Conservation (phyloP, 2,113 vertebrate genomes). For the Polypterus senegalus region DNA sequence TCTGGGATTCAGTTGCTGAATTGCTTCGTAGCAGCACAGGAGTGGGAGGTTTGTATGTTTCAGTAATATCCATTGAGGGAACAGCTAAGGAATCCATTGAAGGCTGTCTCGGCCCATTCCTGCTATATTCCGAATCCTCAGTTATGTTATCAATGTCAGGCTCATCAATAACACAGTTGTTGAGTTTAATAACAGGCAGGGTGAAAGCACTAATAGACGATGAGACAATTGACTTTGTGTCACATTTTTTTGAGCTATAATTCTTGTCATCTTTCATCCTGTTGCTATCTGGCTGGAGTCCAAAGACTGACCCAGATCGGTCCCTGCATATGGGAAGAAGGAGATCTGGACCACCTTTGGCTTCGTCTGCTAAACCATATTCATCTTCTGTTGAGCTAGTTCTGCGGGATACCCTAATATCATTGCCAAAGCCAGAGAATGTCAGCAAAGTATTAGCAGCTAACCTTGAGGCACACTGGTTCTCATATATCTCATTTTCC, state of each 20-base stretch:
- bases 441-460: constrained; percentile 62
- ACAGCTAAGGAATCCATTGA: constrained; percentile 75
- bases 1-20: constrained; percentile 55
- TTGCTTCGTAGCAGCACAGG: constrained; percentile 57
- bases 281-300: constrained; percentile 52
- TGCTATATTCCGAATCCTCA: constrained; percentile 59
- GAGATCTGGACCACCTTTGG: constrained; percentile 44
- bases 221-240: constrained; percentile 87
- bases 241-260: constrained; percentile 57
- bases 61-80: constrained; percentile 54
- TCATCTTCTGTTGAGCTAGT: constrained; percentile 66
- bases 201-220: constrained; percentile 94
- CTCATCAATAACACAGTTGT: constrained; percentile 96
- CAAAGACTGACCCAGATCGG: constrained; percentile 48
- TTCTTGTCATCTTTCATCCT: constrained; percentile 52
- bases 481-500: constrained; percentile 52
- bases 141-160: constrained; percentile 87
- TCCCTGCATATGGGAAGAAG: constrained; percentile 69
- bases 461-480: constrained; percentile 48
- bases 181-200: constrained; percentile 93
- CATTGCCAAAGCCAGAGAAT: constrained; percentile 48
- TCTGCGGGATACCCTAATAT: constrained; percentile 35
- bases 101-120: constrained; percentile 46
- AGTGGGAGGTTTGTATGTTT: constrained; percentile 53
- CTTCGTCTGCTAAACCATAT: constrained; percentile 56